Base-by-base conservation (phyloP, 1,140 invertebrate genomes). In the Oryzaephilus surinamensis region DNA sequence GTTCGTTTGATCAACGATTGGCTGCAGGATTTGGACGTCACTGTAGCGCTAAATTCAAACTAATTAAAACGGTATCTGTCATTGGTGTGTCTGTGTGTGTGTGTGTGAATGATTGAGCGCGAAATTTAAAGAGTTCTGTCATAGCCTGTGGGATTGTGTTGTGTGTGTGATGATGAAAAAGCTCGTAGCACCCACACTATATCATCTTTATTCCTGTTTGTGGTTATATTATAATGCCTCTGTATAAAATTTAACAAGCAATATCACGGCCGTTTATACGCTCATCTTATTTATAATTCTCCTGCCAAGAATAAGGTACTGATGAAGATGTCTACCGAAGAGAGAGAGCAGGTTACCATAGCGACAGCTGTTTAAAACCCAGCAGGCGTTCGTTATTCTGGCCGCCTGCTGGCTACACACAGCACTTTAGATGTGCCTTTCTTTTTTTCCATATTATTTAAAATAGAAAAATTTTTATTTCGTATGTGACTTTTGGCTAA, bases 281-380 rank as follows among this genome's bases (percentile, higher is more conserved):
- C 52, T 48, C 46, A 42, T 45, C 46, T 51, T 54, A 54, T 54
- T 54, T 57, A 57, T 57, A 57, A 57, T 57, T 54, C 52, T 50
- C 46, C 52, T 52, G 54, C 52, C 54, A 54, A 44, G n/a, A n/a
- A n/a, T n/a, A n/a, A n/a, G n/a, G 46, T 46, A 43, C 50, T 56
- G 55, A 58, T 58, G 55, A 58, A 58, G 55, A 58, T 55, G 54
- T 58, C 55, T 52, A 51, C 45, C 37, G 45, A n/a, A n/a, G n/a
- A n/a, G n/a, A n/a, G n/a, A n/a, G n/a, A 42, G 36, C 42, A 43
- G 50, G 54, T 55, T 58, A 50, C 46, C 51, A 53, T 50, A 56
- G 52, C 54, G 55, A 58, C 55, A 58, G 55, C 54, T 58, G 55
- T 56, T 58, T 52, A 48, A 51, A 48, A 46, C 50, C 12, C 55